Conservation (phyloP, 1,140 invertebrate species). For the Pachypsylla venusta region DNA sequence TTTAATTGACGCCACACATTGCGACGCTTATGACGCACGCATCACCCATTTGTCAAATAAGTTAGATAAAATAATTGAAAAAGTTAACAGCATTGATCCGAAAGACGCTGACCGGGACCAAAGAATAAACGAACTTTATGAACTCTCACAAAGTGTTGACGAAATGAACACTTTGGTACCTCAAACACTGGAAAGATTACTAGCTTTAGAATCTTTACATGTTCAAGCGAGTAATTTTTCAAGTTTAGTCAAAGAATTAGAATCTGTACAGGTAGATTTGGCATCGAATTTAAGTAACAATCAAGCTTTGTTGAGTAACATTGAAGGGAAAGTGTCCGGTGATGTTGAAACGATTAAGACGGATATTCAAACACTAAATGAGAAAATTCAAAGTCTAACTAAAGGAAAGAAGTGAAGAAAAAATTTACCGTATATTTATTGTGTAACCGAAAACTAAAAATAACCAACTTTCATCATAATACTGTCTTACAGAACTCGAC, state of each 20-base stretch:
- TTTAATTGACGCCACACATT: not conserved
- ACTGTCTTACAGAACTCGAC: no score
- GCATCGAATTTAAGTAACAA: not conserved
- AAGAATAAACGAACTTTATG: not conserved
- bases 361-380: not conserved
- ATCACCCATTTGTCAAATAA: not conserved
- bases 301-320: not conserved
- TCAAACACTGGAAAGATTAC: not conserved
- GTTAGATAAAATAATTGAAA: not conserved
- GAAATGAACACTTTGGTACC: not conserved
- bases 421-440: not conserved
- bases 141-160: not conserved
- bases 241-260: not conserved
- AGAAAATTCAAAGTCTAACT: no score
- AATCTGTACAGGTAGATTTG: not conserved
- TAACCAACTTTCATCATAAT: no score
- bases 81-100: not conserved
- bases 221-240: not conserved
- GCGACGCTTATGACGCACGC: conserved; percentile 2
- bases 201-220: not conserved
- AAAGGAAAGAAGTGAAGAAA: not conserved
- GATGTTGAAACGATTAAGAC: not conserved
- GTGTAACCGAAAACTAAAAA: no score
- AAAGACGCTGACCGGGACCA: not conserved
- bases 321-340: not conserved